Percentiles rank a stretch among this genome's conserved stretches.
These are phyloP conservation scores for Drosophila elegans DNA, from an alignment of 1,140 invertebrate species.

Conservation along the genomic window DNA sequence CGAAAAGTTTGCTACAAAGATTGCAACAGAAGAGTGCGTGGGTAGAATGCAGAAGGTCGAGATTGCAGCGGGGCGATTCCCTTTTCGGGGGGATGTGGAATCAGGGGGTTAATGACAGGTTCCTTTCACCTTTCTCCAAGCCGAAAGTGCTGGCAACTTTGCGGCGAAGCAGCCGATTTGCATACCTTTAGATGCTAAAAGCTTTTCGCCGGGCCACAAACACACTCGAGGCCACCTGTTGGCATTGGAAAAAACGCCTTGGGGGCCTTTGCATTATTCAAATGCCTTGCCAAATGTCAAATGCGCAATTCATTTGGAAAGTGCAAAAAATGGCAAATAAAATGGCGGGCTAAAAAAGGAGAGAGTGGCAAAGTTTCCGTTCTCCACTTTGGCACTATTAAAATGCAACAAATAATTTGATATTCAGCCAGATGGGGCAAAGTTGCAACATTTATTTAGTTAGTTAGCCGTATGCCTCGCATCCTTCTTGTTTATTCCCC, in stretches of 20 bases:
- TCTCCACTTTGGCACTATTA: constrained; percentile 45
- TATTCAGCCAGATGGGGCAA: constrained; percentile 35
- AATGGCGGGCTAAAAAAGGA: neutral
- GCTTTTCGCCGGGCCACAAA: constrained; percentile 48
- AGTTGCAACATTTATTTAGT: constrained; percentile 76
- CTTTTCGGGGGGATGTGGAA: neutral
- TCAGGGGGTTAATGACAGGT: constrained; percentile 64
- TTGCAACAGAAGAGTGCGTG: constrained; percentile 57
- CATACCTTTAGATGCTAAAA: constrained; percentile 77
- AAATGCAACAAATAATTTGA: constrained; percentile 68
- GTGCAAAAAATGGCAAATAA: constrained; percentile 12
- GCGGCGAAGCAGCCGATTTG: constrained; percentile 55
- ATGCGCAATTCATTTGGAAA: constrained; percentile 57
- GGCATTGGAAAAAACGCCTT: constrained; percentile 15
- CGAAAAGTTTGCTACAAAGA: constrained; percentile 74
- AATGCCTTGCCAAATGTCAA: constrained; percentile 54
- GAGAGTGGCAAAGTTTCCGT: constrained; percentile 6
- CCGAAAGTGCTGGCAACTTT: constrained; percentile 48
- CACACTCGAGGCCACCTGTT: constrained; percentile 49
- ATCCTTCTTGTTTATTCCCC: constrained; percentile 3
- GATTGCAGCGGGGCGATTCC: neutral
- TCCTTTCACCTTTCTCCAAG: constrained; percentile 10
- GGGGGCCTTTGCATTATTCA: constrained; percentile 66
- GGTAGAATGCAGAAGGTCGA: constrained; percentile 38
- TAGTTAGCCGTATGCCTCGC: constrained; percentile 57